Evolutionary conservation across 1,140 invertebrate species (phyloP).

Genomic region (Doryteuthis pealeii): DNA sequence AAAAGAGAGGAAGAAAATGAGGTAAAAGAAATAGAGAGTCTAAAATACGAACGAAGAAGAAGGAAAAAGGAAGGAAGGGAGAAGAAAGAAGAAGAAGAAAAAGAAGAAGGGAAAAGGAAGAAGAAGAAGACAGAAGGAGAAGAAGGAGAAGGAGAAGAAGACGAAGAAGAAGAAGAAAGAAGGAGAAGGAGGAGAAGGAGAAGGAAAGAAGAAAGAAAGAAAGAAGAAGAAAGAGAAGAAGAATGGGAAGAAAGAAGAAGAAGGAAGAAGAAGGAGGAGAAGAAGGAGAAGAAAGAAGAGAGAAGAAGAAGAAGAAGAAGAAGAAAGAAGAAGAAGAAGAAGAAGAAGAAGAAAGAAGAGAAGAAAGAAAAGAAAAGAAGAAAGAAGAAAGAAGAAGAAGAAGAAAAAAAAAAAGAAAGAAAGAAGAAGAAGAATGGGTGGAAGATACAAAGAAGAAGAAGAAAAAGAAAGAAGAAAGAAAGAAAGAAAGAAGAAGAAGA

Average conservation of each 20-base stretch:
- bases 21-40: too few species aligned
- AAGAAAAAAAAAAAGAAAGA: too few species aligned
- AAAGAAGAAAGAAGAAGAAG: too few species aligned
- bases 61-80: neutral
- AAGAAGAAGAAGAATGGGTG: too few species aligned
- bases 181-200: neutral
- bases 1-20: too few species aligned
- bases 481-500: too few species aligned
- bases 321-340: constrained; percentile 1
- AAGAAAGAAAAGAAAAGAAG: constrained; percentile 6
- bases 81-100: neutral
- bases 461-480: too few species aligned
- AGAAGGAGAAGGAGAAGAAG: neutral
- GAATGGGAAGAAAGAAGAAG: too few species aligned
- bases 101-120: neutral
- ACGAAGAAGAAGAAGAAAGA: too few species aligned
- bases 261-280: neutral
- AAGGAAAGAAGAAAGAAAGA: neutral
- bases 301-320: neutral
- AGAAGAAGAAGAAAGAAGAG: constrained; percentile 7
- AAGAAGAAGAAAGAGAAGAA: neutral
- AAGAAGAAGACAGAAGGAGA: too few species aligned
- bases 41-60: too few species aligned
- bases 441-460: too few species aligned
- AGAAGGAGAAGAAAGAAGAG: constrained; percentile 11